Evolutionary conservation across 2,113 vertebrate genomes (phyloP).

Genomic region (Nesoenas mayeri): DNA sequence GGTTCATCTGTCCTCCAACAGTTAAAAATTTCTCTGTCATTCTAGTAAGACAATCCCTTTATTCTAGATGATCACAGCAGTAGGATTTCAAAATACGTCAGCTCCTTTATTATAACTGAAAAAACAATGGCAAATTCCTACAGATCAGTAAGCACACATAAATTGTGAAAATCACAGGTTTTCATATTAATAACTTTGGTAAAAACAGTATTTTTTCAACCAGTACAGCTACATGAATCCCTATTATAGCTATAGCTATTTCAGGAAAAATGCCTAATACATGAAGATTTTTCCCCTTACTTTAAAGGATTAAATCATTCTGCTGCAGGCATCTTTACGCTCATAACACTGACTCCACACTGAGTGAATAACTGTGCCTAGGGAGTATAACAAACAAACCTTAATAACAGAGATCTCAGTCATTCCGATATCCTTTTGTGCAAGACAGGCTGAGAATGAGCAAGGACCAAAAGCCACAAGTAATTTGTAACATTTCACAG

Average conservation of each 20-base stretch:
- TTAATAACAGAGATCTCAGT: slow-evolving; percentile 38
- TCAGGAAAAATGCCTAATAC: background rate
- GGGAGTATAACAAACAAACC: background rate
- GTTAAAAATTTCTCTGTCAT: background rate
- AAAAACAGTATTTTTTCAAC: background rate
- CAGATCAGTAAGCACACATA: background rate
- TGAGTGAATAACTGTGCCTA: background rate
- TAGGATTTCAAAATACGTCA: background rate
- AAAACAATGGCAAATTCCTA: background rate
- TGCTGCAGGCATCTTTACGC: slow-evolving; percentile 4
- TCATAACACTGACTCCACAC: background rate
- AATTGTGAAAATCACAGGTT: background rate
- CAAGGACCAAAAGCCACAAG: slow-evolving; percentile 43
- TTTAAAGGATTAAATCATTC: background rate
- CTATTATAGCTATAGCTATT: background rate
- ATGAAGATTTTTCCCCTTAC: background rate
- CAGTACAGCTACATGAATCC: background rate
- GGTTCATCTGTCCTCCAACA: background rate
- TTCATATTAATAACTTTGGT: background rate
- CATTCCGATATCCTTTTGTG: background rate
- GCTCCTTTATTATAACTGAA: background rate
- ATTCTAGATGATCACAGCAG: background rate
- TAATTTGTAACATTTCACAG: slow-evolving; percentile 57
- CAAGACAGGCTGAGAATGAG: background rate
- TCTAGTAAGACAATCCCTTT: background rate